phyloP scores from a whole-genome alignment of 2,797 vertebrate species.

The Aeoliscus strigatus region DNA sequence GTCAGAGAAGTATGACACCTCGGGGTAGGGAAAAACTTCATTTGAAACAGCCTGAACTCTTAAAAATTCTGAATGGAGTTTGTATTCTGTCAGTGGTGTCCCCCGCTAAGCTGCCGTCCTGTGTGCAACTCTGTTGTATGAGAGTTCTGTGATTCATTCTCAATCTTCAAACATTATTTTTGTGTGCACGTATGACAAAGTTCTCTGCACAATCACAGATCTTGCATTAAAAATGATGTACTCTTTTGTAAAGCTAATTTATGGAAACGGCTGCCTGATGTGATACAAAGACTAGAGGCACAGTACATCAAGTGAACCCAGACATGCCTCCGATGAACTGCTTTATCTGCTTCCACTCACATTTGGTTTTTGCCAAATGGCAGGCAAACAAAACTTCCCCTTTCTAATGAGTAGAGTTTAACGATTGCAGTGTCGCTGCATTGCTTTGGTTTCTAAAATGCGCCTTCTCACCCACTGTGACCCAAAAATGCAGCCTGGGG shows the following conservation, averaged over 20 bases:
- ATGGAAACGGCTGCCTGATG: no score
- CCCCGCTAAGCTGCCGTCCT: background rate
- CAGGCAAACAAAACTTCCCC: conserved; percentile 27
- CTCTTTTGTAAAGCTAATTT: no score
- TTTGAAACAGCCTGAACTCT: background rate
- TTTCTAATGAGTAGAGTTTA: conserved; percentile 36
- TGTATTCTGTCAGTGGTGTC: background rate
- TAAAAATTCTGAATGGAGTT: background rate
- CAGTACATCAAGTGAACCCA: background rate
- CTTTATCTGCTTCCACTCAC: conserved; percentile 30
- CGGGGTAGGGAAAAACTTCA: no score
- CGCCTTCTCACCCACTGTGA: conserved; percentile 33
- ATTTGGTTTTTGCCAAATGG: conserved; percentile 31
- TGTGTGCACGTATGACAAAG: no score
- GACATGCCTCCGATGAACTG: conserved; percentile 3
- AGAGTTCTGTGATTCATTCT: no score
- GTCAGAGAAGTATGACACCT: no score
- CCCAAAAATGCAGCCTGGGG: conserved; percentile 22
- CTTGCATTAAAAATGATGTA: no score
- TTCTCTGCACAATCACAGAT: no score
- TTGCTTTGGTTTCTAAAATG: conserved; percentile 14
- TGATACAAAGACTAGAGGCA: background rate
- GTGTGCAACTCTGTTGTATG: no score
- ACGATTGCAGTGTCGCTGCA: conserved; percentile 1
- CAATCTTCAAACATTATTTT: no score